These are phyloP conservation scores for Stichodactyla helianthus DNA, from an alignment of 64 coral and sea anemone genomes.

Conservation along the genomic window DNA sequence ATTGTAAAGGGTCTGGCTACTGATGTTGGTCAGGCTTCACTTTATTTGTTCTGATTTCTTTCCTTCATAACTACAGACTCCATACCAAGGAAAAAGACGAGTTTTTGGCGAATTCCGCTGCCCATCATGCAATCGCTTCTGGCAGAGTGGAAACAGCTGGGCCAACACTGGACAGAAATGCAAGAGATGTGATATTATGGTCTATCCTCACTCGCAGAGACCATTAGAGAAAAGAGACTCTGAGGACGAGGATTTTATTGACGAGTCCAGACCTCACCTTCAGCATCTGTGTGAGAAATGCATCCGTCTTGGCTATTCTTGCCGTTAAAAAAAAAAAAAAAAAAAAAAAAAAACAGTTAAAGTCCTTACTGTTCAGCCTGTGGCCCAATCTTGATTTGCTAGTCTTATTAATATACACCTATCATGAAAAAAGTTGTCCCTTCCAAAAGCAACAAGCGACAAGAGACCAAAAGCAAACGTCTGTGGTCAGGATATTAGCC, in stretches of 20 bases:
- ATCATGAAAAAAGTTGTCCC: too few species aligned
- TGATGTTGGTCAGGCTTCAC: too few species aligned
- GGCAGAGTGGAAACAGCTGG: slow-evolving; percentile 68
- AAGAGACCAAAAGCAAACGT: too few species aligned
- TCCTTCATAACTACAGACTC: slow-evolving; percentile 14
- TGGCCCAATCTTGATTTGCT: background rate
- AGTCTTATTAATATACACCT: too few species aligned
- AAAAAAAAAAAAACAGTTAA: too few species aligned
- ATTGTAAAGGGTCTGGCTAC: too few species aligned
- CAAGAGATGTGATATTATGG: slow-evolving; percentile 38
- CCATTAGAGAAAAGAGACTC: slow-evolving; percentile 45
- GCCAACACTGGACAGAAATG: slow-evolving; percentile 62
- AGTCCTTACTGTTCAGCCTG: too few species aligned
- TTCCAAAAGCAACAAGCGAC: too few species aligned
- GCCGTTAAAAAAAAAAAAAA: background rate
- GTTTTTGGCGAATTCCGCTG: slow-evolving; percentile 71
- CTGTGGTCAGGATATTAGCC: too few species aligned
- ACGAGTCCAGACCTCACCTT: slow-evolving; percentile 21
- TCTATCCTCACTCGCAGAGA: slow-evolving; percentile 61
- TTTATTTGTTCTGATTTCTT: background rate
- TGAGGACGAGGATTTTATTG: slow-evolving; percentile 27
- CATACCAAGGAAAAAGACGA: slow-evolving; percentile 41
- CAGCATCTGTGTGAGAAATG: slow-evolving; percentile 68
- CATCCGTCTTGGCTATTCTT: slow-evolving; percentile 27
- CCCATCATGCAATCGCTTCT: slow-evolving; percentile 34